Evolutionary conservation across 1,140 invertebrate genomes (phyloP).

Genomic region (Drosophila nigromelanica): DNA sequence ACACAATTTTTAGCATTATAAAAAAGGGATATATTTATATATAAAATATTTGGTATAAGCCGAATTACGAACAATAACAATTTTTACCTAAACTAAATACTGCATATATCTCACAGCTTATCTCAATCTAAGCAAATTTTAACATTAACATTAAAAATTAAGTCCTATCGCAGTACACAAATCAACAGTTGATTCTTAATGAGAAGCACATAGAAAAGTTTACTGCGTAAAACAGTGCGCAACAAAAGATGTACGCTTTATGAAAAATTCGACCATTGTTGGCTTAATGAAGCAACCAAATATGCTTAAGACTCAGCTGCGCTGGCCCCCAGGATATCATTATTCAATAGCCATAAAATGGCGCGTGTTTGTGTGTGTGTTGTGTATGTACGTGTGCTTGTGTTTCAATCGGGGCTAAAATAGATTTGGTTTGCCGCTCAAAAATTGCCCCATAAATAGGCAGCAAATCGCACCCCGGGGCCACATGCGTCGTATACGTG

Average conservation of each 20-base stretch:
- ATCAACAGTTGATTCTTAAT: background rate
- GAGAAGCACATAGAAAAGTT: background rate
- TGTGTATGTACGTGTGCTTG: constrained; percentile 8
- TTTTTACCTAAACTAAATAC: no score
- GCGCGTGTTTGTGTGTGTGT: background rate
- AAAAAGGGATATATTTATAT: no score
- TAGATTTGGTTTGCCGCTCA: constrained; percentile 33
- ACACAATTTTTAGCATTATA: no score
- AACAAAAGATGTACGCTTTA: background rate
- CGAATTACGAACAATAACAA: no score
- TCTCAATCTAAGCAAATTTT: background rate
- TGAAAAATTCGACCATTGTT: constrained; percentile 13
- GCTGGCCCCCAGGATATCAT: constrained; percentile 16
- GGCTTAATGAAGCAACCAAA: constrained; percentile 23
- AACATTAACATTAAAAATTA: background rate
- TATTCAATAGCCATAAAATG: constrained; percentile 43
- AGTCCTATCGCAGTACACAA: constrained; percentile 3
- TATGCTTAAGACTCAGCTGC: constrained; percentile 28
- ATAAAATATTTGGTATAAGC: no score
- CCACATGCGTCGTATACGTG: constrained; percentile 74
- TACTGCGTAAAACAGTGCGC: background rate
- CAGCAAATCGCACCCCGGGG: constrained; percentile 64
- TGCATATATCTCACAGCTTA: no score
- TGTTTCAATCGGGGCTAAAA: constrained; percentile 40
- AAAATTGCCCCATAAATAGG: constrained; percentile 67